Percentiles rank a stretch among this genome's conserved stretches.
Evolutionary conservation across 92 coral and sea anemone genomes (phyloP).

Genomic region (Phenganax subtilis): DNA sequence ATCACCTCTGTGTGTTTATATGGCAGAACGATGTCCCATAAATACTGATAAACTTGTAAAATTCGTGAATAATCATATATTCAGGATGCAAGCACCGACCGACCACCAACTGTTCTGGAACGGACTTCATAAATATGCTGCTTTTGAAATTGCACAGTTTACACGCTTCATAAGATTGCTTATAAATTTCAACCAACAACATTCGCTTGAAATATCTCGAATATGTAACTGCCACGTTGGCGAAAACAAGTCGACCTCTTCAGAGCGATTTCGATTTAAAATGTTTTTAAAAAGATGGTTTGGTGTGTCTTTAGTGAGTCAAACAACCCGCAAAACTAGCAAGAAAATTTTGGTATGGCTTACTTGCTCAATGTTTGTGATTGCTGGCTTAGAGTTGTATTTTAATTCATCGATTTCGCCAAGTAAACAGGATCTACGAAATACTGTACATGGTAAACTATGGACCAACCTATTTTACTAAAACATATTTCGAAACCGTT

Average conservation of each 20-base stretch:
- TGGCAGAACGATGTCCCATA: no score
- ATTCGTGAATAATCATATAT: background rate
- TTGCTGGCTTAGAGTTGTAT: background rate
- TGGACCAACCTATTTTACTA: no score
- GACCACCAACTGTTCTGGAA: background rate
- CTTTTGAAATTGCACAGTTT: background rate
- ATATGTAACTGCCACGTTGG: background rate
- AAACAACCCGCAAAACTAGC: background rate
- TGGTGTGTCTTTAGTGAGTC: background rate
- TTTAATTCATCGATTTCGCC: background rate
- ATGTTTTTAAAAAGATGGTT: background rate
- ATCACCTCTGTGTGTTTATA: no score
- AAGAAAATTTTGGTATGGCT: background rate
- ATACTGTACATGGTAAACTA: background rate
- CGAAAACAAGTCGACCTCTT: no score
- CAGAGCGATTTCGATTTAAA: background rate
- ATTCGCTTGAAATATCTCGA: background rate
- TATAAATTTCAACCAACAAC: no score
- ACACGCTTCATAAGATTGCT: background rate
- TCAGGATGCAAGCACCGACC: background rate
- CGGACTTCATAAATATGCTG: background rate
- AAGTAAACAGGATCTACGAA: background rate
- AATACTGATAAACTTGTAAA: background rate
- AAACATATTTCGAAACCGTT: background rate
- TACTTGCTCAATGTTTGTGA: background rate